Conservation (phyloP, 2,888 invertebrate genomes). For the Lasioglossum leucozonium region DNA sequence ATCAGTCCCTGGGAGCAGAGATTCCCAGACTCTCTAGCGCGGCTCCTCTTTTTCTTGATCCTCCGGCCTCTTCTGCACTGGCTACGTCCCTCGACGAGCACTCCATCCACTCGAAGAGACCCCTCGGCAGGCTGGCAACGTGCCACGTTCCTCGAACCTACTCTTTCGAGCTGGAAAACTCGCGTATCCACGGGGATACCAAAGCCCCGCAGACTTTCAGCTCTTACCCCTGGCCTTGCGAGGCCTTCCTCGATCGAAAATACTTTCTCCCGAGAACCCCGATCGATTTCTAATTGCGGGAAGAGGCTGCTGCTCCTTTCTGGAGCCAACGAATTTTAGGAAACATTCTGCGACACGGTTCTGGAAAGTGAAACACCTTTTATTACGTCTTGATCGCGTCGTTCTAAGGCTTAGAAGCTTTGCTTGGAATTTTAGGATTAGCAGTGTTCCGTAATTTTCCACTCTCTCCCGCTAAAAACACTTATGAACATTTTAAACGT, state of each 20-base stretch:
- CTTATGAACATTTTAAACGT: not conserved
- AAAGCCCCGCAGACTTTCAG: constrained; percentile 14
- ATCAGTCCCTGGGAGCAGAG: not conserved
- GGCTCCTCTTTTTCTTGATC: constrained; percentile 12
- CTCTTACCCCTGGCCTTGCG: constrained; percentile 34
- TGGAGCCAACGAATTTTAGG: not conserved
- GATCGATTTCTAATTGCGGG: constrained; percentile 36
- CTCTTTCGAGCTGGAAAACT: constrained; percentile 23
- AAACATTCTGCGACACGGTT: not conserved
- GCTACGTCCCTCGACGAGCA: constrained; percentile 31
- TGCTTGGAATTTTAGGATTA: not conserved
- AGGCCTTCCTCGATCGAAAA: constrained; percentile 9
- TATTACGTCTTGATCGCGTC: no score
- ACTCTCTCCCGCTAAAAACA: not conserved
- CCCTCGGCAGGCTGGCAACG: constrained; percentile 46
- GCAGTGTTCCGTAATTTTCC: no score
- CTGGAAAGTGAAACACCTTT: not conserved
- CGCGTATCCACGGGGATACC: not conserved
- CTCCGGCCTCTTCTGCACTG: not conserved
- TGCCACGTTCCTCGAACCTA: constrained; percentile 35
- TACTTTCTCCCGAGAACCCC: not conserved
- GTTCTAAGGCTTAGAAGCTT: no score
- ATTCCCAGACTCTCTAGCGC: not conserved
- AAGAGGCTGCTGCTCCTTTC: not conserved
- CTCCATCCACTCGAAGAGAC: constrained; percentile 49